phyloP scores from a whole-genome alignment of 2,797 vertebrate genomes.

The Neostethus bicornis region DNA sequence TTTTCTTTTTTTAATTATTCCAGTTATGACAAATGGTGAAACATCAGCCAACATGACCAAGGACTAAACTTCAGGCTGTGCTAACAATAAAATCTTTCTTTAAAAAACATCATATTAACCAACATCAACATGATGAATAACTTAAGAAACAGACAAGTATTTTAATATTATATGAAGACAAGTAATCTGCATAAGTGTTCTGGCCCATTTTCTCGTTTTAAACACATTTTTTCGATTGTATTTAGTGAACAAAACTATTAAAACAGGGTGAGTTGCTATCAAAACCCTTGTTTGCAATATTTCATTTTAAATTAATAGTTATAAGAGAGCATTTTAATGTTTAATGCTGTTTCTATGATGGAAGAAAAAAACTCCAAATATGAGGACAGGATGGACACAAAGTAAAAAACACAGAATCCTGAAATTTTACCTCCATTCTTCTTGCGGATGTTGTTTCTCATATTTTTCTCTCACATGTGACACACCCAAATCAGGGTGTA shows the following conservation, averaged over 20 bases:
- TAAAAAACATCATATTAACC: not conserved
- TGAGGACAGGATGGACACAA: not conserved
- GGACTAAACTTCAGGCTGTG: constrained; percentile 15
- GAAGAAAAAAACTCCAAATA: not conserved
- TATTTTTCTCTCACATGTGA: constrained; percentile 95
- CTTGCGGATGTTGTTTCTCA: constrained; percentile 91
- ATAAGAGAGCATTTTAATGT: too few species aligned
- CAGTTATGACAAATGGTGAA: constrained; percentile 42
- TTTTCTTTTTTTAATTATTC: constrained; percentile 44
- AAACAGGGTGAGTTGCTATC: constrained; percentile 6
- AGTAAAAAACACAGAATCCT: not conserved
- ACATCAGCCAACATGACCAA: constrained; percentile 29
- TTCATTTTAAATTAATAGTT: too few species aligned
- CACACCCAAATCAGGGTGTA: constrained; percentile 96
- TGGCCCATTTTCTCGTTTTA: not conserved
- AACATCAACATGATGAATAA: constrained; percentile 6
- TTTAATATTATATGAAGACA: not conserved
- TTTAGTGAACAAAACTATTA: not conserved
- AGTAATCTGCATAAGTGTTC: too few species aligned
- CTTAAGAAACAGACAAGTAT: not conserved
- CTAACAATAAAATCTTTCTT: constrained; percentile 6
- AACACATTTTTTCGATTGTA: not conserved
- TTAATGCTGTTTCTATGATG: not conserved
- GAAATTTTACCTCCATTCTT: constrained; percentile 93
- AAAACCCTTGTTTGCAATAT: not conserved